Base-by-base conservation (phyloP, 2,797 vertebrate species). In the Spea hammondii region DNA sequence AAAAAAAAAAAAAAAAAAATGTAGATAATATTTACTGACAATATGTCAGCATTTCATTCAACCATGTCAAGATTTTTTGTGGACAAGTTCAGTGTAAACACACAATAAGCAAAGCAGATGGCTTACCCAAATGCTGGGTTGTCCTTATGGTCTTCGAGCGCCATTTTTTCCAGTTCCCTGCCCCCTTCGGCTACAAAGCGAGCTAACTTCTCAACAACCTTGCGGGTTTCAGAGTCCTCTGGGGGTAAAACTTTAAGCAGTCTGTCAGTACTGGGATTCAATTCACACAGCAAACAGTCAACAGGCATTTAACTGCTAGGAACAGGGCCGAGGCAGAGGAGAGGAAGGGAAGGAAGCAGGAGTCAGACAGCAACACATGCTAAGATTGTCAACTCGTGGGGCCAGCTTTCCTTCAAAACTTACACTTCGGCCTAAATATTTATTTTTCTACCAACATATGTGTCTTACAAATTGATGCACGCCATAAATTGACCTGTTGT, bases 161-260 rank as follows among this genome's bases (percentile, higher is more conserved):
- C 98, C 71, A 95, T 94, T 89, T 92, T 95, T 91, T 99, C 97
- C 85, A 99, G 90, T 83, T 96, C 91, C 0, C 93, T 89, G 84
- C 97, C 97, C 83, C 95, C 97, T 89, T 99, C 95, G 2, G 98
- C 96, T 87, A 99, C 94, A 89, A 98, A 98, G 76, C 92, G 91
- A 83, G 98, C 98, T 95, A 99, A 92, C 93, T 98, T 97, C 91
- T 99, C 91, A 88, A 97, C 94, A 89, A 98, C 94, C 83, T 94
- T 93, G 79, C 94, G 92, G 86, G 93, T 93, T 88, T 96, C 96
- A 79, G 90, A 88, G 89, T 98, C 97, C 95, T 97, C 96, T 99
- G 98, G 98, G 93, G 98, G 96, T 92, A 94, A 96, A 92, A 99
- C 97, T 99, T 98, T 97, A 97, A 98, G 95, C 94, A 96, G 89